Evolutionary conservation across 2,797 vertebrate genomes (phyloP).

Genomic region (Microcaecilia unicolor): DNA sequence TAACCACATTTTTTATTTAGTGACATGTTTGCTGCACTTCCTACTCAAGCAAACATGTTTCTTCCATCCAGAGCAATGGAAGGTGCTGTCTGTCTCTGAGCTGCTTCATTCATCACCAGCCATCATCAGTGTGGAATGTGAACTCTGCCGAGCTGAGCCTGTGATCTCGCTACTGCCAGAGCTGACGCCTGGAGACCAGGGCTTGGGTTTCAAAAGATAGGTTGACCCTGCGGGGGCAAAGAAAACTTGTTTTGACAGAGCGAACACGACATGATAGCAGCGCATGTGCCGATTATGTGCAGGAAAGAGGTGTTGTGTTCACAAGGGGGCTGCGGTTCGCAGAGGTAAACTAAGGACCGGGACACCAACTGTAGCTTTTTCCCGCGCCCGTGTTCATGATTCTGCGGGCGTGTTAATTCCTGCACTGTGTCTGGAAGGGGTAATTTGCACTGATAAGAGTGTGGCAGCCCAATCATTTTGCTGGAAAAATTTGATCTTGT

Average conservation of each 20-base stretch:
- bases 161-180: slow-evolving; percentile 24
- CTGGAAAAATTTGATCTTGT: too few species aligned
- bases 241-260: slow-evolving; percentile 39
- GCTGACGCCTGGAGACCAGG: slow-evolving; percentile 32
- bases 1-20: too few species aligned
- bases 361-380: too few species aligned
- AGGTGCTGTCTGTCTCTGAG: slow-evolving; percentile 28
- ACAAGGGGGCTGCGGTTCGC: too few species aligned
- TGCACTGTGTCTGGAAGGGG: too few species aligned
- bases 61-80: slow-evolving; percentile 34
- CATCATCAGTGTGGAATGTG: slow-evolving; percentile 34
- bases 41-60: slow-evolving; percentile 17
- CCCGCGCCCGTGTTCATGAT: too few species aligned
- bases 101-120: slow-evolving; percentile 34
- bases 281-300: slow-evolving; percentile 11
- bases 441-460: too few species aligned
- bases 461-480: too few species aligned
- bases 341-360: too few species aligned
- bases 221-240: slow-evolving; percentile 30
- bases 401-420: too few species aligned
- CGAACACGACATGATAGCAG: slow-evolving; percentile 20
- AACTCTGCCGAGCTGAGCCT: slow-evolving; percentile 5
- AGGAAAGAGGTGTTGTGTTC: too few species aligned
- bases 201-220: slow-evolving; percentile 37
- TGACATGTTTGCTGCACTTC: slow-evolving; percentile 1